Evolutionary conservation across 1,140 invertebrate species (phyloP).

Genomic region (Zaprionus nigranus): DNA sequence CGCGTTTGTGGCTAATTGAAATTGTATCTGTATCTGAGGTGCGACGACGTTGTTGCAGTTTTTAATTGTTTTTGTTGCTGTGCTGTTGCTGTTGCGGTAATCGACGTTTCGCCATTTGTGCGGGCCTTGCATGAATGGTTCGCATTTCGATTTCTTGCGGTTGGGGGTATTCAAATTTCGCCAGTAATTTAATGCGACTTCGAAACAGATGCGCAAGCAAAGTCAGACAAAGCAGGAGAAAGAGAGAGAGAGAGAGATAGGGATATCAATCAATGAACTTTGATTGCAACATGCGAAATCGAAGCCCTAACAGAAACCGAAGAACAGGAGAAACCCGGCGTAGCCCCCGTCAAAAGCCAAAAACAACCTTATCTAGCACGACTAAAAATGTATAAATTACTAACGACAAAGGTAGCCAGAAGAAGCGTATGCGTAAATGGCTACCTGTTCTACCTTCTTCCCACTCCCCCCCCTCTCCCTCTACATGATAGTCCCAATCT

Average conservation of each 20-base stretch:
- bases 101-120: conserved; percentile 5
- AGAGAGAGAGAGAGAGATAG: background rate
- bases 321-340: background rate
- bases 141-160: conserved; percentile 9
- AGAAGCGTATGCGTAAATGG: background rate
- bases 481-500: background rate
- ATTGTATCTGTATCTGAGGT: conserved; percentile 9
- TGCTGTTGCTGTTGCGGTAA: background rate
- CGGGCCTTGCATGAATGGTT: conserved; percentile 11
- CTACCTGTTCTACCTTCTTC: background rate
- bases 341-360: background rate
- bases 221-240: background rate
- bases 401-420: background rate
- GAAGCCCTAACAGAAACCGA: background rate
- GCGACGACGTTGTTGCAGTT: background rate
- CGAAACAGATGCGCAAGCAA: conserved; percentile 1
- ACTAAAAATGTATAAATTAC: conserved; percentile 10
- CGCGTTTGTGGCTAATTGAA: conserved; percentile 1
- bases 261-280: conserved; percentile 10
- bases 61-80: conserved; percentile 6
- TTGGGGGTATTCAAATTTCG: conserved; percentile 7
- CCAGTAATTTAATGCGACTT: conserved; percentile 4
- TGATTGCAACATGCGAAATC: background rate
- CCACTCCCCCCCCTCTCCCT: background rate
- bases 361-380: conserved; percentile 2